phyloP scores from a whole-genome alignment of 2,113 vertebrate genomes.

The Colius striatus region DNA sequence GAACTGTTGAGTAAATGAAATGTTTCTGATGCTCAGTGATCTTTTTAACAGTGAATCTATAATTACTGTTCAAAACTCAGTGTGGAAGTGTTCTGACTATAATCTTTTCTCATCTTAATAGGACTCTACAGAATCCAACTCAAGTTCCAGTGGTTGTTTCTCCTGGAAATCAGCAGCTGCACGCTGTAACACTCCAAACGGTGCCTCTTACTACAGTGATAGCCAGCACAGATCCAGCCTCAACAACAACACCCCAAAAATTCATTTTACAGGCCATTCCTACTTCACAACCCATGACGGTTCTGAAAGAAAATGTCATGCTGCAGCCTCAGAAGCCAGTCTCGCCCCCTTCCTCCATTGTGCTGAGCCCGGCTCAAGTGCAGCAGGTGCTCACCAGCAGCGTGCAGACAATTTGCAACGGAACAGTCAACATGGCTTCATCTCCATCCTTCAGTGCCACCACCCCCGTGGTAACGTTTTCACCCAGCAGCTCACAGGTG shows the following conservation, averaged over 20 bases:
- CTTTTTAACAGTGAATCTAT: background rate
- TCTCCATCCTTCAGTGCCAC: slow-evolving; percentile 72
- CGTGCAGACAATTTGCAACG: slow-evolving; percentile 78
- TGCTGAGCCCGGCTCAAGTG: slow-evolving; percentile 76
- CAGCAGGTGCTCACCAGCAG: slow-evolving; percentile 79
- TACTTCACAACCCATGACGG: slow-evolving; percentile 80
- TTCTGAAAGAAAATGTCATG: slow-evolving; percentile 85
- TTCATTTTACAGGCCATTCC: slow-evolving; percentile 87
- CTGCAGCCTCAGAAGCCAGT: slow-evolving; percentile 75
- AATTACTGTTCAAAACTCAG: background rate
- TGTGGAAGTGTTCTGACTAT: background rate
- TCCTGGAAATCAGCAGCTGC: slow-evolving; percentile 79
- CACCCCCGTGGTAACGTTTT: slow-evolving; percentile 79
- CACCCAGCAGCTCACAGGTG: slow-evolving; percentile 77
- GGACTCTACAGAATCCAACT: slow-evolving; percentile 77
- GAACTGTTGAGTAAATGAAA: background rate
- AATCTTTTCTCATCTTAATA: slow-evolving; percentile 61
- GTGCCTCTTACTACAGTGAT: slow-evolving; percentile 85
- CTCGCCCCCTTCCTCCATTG: slow-evolving; percentile 74
- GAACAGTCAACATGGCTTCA: slow-evolving; percentile 70
- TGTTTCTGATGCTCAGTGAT: background rate
- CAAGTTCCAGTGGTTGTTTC: slow-evolving; percentile 85
- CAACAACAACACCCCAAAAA: slow-evolving; percentile 74
- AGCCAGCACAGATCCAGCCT: slow-evolving; percentile 80
- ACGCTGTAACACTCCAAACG: slow-evolving; percentile 86